Conservation (phyloP, 64 coral and sea anemone species). For the Montipora cactus region DNA sequence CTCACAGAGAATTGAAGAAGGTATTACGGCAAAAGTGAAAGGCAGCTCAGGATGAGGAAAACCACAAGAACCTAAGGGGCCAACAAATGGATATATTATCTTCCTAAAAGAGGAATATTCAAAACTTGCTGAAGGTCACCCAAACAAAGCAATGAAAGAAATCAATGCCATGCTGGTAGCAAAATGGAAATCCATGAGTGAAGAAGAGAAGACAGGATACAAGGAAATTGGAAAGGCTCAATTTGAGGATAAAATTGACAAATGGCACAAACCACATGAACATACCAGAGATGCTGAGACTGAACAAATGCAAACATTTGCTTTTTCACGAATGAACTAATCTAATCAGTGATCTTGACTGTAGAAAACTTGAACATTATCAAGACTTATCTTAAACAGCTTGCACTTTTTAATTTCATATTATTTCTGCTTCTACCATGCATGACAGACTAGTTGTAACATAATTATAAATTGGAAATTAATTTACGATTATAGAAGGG, state of each 20-base stretch:
- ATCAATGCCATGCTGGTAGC: constrained; percentile 17
- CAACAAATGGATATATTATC: neutral
- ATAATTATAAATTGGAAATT: too few relatives aligned
- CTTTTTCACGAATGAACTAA: constrained; percentile 26
- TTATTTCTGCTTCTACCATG: too few relatives aligned
- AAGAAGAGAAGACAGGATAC: constrained; percentile 28
- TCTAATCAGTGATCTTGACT: constrained; percentile 22
- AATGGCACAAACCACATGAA: constrained; percentile 47
- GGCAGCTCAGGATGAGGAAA: too few relatives aligned
- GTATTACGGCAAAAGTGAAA: too few relatives aligned
- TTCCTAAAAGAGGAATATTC: constrained; percentile 30
- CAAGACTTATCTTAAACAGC: too few relatives aligned
- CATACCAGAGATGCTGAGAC: neutral
- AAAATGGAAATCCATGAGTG: constrained; percentile 46
- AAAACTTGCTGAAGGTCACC: neutral
- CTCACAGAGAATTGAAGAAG: constrained; percentile 28
- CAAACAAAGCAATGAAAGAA: constrained; percentile 41
- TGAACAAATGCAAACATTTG: constrained; percentile 27
- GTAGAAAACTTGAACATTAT: constrained; percentile 16
- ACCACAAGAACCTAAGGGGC: too few relatives aligned
- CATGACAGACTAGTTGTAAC: too few relatives aligned
- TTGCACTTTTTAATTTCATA: too few relatives aligned
- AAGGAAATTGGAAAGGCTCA: constrained; percentile 45
- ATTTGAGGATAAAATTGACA: constrained; percentile 22
- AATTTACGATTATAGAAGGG: too few relatives aligned